phyloP scores from a whole-genome alignment of 2,888 invertebrate genomes.

The Trachelus iudaicus region DNA sequence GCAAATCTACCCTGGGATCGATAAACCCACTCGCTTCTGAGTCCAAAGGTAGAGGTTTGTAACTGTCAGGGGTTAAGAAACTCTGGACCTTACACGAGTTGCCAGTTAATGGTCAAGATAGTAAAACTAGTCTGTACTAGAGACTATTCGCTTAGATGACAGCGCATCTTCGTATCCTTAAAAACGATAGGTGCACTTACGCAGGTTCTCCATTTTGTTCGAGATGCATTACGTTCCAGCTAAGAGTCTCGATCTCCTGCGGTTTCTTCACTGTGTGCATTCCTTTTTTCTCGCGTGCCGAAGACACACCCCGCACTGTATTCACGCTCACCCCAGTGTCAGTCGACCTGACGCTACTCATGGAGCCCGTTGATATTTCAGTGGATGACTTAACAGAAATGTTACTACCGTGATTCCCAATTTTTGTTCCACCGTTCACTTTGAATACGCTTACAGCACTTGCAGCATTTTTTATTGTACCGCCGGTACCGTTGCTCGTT shows the following conservation, averaged over 20 bases:
- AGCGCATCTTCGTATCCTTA: background rate
- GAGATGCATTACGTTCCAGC: slow-evolving; percentile 55
- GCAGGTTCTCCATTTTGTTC: slow-evolving; percentile 54
- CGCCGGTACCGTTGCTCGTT: background rate
- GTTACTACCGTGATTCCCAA: slow-evolving; percentile 40
- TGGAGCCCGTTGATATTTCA: slow-evolving; percentile 50
- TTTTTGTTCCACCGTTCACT: background rate
- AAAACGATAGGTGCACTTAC: slow-evolving; percentile 36
- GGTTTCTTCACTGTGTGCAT: slow-evolving; percentile 55
- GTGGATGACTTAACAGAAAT: slow-evolving; percentile 50
- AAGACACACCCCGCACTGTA: slow-evolving; percentile 58
- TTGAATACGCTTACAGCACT: background rate
- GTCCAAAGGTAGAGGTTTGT: slow-evolving; percentile 47
- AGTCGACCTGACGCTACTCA: slow-evolving; percentile 53
- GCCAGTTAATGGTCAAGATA: background rate
- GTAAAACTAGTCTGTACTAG: background rate
- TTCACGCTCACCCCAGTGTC: slow-evolving; percentile 62
- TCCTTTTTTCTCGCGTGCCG: slow-evolving; percentile 58
- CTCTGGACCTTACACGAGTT: slow-evolving; percentile 40
- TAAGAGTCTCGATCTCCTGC: slow-evolving; percentile 61
- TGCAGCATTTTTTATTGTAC: background rate
- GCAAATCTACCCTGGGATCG: slow-evolving; percentile 58
- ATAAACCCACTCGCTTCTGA: slow-evolving; percentile 38
- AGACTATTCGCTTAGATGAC: background rate
- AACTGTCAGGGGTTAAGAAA: slow-evolving; percentile 55